Evolutionary conservation across 2,888 invertebrate species (phyloP).

Genomic region (Mactromeris polynyma): DNA sequence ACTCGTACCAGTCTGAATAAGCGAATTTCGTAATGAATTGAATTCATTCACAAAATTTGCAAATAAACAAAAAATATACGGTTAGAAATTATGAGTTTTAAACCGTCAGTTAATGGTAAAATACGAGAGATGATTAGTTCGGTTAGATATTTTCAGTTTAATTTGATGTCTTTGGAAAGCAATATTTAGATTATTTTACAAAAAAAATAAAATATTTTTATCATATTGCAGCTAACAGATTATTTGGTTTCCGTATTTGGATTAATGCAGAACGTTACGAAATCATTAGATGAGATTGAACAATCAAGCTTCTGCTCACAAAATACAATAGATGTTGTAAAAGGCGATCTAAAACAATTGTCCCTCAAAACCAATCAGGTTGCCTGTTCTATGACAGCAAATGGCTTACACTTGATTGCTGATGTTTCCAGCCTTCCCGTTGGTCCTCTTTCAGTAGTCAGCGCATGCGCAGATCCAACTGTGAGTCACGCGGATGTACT

Average conservation of each 20-base stretch:
- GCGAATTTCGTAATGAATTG: too few relatives aligned
- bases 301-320: neutral
- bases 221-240: neutral
- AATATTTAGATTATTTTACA: neutral
- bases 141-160: too few relatives aligned
- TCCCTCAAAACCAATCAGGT: neutral
- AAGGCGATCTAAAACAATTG: neutral
- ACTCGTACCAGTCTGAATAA: too few relatives aligned
- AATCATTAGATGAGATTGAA: neutral
- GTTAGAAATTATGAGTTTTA: too few relatives aligned
- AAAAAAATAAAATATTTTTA: neutral
- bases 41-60: too few relatives aligned
- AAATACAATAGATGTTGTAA: neutral
- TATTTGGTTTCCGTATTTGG: neutral
- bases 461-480: neutral
- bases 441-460: neutral
- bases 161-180: neutral
- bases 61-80: too few relatives aligned
- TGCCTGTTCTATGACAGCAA: neutral
- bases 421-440: conserved; percentile 3
- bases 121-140: too few relatives aligned
- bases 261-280: neutral
- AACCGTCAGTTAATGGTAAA: too few relatives aligned
- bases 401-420: neutral
- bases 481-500: neutral